Base-by-base conservation (phyloP, 2,888 invertebrate genomes). In the Gnatocerus cornutus region DNA sequence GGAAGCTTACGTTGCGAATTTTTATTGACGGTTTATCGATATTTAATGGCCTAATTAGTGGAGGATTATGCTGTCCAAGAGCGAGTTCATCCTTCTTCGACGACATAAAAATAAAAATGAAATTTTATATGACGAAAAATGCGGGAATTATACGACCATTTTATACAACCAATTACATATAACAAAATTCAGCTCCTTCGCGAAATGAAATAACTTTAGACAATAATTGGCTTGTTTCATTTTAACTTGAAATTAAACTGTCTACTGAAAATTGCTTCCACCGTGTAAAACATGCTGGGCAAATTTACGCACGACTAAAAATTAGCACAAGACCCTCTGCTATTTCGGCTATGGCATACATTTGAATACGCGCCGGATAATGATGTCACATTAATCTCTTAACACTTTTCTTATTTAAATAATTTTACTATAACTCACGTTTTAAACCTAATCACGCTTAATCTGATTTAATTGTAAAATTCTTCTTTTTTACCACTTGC, bases 41-140 rank as follows among this genome's bases (percentile, higher is more conserved):
- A 55, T 68, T 68, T 68, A 68, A 64, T 55, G 64, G 46, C 43
- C 64, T 64, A 64, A 68, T 68, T 62, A 55, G 46, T 30, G 29
- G 10, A 48, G 48, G 48, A 65, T 55, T 48, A 59, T 66, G 59
- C 52, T n/a, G 46, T 30, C 27, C 59, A 16, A 21, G 14, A 12
- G 27, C 41, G 9, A 10, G 13, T 21, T 33, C 30, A 33, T 45
- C 30, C 59, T 59, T 59, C 59, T 53, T 50, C 48, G 27, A n/a
- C 27, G 27, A 29, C 29, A 50, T 50, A 29, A 46, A 46, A 50
- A 50, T 50, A 53, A 53, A 33, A 53, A 53, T 53, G 53, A 37
- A 33, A 53, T 53, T 53, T 53, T 53, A 53, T 53, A 10, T 53
- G 9, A 30, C 9, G 2, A 37, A 33, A 53, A 29, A 46, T 8